These are phyloP conservation scores for Poeciliopsis occidentalis DNA, from an alignment of 2,113 vertebrate genomes.

Conservation along the genomic window DNA sequence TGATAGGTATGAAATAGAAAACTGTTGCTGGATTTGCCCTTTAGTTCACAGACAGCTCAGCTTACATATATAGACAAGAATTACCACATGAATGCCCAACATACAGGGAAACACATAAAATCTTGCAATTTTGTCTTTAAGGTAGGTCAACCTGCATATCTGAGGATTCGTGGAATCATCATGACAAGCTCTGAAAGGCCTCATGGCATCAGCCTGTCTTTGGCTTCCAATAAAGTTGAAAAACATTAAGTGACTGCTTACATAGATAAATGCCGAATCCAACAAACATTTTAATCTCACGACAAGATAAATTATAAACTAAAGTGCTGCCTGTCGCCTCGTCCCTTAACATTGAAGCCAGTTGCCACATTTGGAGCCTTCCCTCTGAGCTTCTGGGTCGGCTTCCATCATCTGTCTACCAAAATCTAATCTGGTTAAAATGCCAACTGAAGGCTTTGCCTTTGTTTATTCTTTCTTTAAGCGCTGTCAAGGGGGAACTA, in stretches of 20 bases:
- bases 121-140: too few relatives aligned
- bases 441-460: background rate
- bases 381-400: background rate
- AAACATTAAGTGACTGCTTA: background rate
- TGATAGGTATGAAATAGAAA: slow-evolving; percentile 52
- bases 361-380: slow-evolving; percentile 4
- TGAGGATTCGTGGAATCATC: too few relatives aligned
- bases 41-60: slow-evolving; percentile 17
- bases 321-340: background rate
- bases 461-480: background rate
- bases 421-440: slow-evolving; percentile 28
- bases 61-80: background rate
- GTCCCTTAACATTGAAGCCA: background rate
- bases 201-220: too few relatives aligned
- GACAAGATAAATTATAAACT: background rate
- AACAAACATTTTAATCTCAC: background rate
- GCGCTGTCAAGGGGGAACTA: slow-evolving; percentile 2
- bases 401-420: slow-evolving; percentile 1
- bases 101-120: slow-evolving; percentile 1
- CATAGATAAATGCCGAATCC: background rate
- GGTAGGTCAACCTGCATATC: too few relatives aligned
- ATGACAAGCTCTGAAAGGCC: background rate
- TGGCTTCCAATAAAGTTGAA: background rate
- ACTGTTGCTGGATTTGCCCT: slow-evolving; percentile 35
- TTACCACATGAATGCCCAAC: background rate